Percentiles rank a stretch among this genome's conserved stretches.
Evolutionary conservation across 2,888 invertebrate species (phyloP).

Genomic region (Zaprionus obscuricornis): DNA sequence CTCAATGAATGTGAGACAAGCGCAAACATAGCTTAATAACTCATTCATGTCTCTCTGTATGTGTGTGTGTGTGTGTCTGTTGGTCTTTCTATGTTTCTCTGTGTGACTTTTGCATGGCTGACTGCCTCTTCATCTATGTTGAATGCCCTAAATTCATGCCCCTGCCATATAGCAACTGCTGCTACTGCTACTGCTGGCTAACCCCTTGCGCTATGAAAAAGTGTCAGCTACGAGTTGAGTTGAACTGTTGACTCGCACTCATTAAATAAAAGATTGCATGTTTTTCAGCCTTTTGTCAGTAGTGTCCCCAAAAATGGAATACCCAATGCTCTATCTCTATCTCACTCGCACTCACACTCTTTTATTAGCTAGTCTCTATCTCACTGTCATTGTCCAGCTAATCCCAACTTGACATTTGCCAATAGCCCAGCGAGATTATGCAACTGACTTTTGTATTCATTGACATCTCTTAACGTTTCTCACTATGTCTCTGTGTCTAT

Average conservation of each 20-base stretch:
- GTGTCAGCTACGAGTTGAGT: constrained; percentile 72
- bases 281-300: constrained; percentile 69
- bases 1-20: constrained; percentile 70
- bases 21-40: constrained; percentile 75
- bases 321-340: too few relatives aligned
- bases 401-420: constrained; percentile 34
- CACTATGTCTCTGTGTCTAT: constrained; percentile 23
- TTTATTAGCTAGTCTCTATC: not conserved
- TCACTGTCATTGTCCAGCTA: constrained; percentile 32
- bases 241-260: constrained; percentile 74
- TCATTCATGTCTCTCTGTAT: constrained; percentile 48
- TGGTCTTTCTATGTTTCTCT: constrained; percentile 7
- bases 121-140: constrained; percentile 16
- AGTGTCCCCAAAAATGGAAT: too few relatives aligned
- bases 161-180: not conserved
- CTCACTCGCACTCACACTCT: too few relatives aligned
- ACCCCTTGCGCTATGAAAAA: too few relatives aligned
- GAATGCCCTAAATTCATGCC: constrained; percentile 28
- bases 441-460: constrained; percentile 40
- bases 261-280: constrained; percentile 77
- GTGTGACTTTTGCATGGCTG: constrained; percentile 47
- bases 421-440: constrained; percentile 15
- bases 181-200: constrained; percentile 25
- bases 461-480: constrained; percentile 26
- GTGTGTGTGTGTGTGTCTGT: constrained; percentile 12